phyloP scores from a whole-genome alignment of 2,113 vertebrate species.

The Plecturocebus donacophilus region DNA sequence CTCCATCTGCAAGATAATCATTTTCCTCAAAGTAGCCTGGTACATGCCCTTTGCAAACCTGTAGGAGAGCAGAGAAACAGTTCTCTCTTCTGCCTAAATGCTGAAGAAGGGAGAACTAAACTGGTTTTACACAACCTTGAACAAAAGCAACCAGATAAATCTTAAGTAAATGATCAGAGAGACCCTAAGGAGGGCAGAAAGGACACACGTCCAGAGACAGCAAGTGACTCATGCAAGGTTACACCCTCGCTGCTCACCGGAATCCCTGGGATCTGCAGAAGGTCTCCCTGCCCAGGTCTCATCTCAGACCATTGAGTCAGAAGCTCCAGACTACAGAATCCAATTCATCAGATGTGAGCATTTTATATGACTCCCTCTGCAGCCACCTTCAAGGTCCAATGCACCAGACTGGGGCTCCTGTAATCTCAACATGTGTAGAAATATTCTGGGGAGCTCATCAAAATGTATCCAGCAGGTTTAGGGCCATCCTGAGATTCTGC shows the following conservation, averaged over 20 bases:
- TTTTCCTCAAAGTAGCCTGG: not conserved
- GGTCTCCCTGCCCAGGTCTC: not conserved
- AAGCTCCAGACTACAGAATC: not conserved
- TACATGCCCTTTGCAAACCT: not conserved
- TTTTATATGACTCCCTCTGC: not conserved
- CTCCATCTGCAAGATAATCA: not conserved
- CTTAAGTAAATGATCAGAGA: not conserved
- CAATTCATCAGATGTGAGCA: not conserved
- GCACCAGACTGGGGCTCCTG: not conserved
- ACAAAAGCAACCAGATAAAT: rapidly evolving
- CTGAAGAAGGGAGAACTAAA: not conserved
- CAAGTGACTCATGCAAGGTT: not conserved
- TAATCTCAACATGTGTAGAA: not conserved
- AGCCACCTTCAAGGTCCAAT: not conserved
- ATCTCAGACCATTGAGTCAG: not conserved
- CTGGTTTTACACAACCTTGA: not conserved
- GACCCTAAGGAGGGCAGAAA: not conserved
- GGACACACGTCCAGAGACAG: not conserved
- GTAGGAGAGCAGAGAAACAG: not conserved
- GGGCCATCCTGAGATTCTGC: not conserved
- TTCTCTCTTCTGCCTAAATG: not conserved
- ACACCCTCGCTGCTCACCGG: not conserved
- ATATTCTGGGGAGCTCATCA: not conserved
- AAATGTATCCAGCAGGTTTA: not conserved
- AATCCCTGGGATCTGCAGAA: not conserved